Evolutionary conservation across 2,888 invertebrate species (phyloP), one percentile per base, ranked within the genome.

Genomic region (Nomada ferruginata): DNA sequence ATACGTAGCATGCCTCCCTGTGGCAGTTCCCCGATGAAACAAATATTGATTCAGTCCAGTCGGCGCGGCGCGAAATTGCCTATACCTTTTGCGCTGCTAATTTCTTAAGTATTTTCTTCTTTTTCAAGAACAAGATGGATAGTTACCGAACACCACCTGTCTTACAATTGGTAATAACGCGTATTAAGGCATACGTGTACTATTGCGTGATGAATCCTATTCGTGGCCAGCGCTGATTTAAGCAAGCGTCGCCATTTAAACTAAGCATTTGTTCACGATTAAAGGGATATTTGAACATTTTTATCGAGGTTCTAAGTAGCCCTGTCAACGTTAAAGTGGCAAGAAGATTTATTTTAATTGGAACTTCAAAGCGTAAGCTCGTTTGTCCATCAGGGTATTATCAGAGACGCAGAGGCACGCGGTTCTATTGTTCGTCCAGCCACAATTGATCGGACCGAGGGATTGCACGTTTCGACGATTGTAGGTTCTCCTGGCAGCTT

Each of bases 311-410:
- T 15, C 15, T 26, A 20, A 23, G 18, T 53, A 13, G 52, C 20
- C n/a, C 50, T 15, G 59, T 71, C 71, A 70, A 74, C 44, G 61
- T 57, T 42, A 70, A 61, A 64, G 36, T 50, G 86, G 83, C 91
- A 91, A 91, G 90, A 90, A 91, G 90, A 92, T 92, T 92, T 91
- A 90, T 89, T 89, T 86, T 86, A 89, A 91, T 90, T 91, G 85
- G 91, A 92, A 91, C 92, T 92, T 92, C 92, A 92, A 92, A 92
- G 92, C 90, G 87, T 83, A 72, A 84, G 85, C 91, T 90, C 91
- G 90, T 88, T 91, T 92, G 91, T 86, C 84, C 85, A 91, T 68
- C 91, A 93, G 92, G 93, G 79, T 78, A 89, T 52, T 86, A 93
- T 87, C 82, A 72, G 42, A 5, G 1, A 10, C 15, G 59, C 59